Evolutionary conservation across 2,888 invertebrate species (phyloP).

Genomic region (Lottia gigantea): DNA sequence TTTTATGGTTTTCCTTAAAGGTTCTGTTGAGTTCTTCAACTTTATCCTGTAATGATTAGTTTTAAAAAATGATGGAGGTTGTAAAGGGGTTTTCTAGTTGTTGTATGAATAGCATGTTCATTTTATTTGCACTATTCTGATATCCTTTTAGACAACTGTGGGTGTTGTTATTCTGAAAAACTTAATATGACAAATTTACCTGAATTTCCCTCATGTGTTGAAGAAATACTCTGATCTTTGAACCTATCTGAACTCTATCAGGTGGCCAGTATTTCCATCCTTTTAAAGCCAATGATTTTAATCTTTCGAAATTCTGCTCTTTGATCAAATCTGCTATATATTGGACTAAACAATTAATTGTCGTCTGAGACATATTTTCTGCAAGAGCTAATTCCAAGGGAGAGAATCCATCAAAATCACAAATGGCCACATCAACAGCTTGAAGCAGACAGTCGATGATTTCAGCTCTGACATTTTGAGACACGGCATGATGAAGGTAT

Average conservation of each 20-base stretch:
- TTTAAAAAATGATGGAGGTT: background rate
- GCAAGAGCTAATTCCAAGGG: conserved; percentile 41
- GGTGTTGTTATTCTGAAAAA: conserved; percentile 35
- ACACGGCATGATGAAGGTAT: conserved; percentile 44
- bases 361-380: conserved; percentile 32
- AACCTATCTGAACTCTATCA: conserved; percentile 6
- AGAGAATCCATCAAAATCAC: conserved; percentile 43
- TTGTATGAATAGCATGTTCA: too few species aligned
- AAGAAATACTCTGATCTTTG: too few species aligned
- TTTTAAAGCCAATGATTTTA: conserved; percentile 35
- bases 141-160: too few species aligned
- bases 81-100: too few species aligned
- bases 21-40: background rate
- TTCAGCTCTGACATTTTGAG: conserved; percentile 33
- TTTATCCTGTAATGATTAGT: background rate
- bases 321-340: conserved; percentile 34
- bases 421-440: conserved; percentile 36
- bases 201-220: too few species aligned
- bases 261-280: conserved; percentile 44
- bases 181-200: conserved; percentile 27
- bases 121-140: too few species aligned
- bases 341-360: conserved; percentile 29
- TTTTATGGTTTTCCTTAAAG: too few species aligned
- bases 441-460: conserved; percentile 41
- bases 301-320: conserved; percentile 33